phyloP scores from a whole-genome alignment of 2,888 invertebrate genomes.

The Gasteruption jaculator region DNA sequence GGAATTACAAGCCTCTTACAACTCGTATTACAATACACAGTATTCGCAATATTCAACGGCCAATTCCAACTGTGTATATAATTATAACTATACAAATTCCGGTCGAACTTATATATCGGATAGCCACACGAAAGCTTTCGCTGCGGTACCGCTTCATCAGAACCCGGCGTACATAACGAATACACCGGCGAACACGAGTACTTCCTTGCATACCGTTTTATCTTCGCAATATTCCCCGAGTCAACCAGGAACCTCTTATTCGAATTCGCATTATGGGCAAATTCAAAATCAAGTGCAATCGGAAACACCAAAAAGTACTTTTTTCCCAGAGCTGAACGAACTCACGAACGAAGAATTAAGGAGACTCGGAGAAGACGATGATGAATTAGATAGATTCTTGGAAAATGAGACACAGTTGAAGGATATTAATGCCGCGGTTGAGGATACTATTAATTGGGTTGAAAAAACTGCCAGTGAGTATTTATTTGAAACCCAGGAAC shows the following conservation, averaged over 20 bases:
- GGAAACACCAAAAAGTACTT: slow-evolving; percentile 36
- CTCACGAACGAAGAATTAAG: slow-evolving; percentile 64
- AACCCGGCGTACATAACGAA: slow-evolving; percentile 30
- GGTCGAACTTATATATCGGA: slow-evolving; percentile 29
- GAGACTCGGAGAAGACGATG: slow-evolving; percentile 65
- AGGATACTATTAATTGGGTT: slow-evolving; percentile 68
- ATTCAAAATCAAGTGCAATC: slow-evolving; percentile 26
- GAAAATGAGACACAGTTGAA: slow-evolving; percentile 65
- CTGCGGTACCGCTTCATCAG: slow-evolving; percentile 30
- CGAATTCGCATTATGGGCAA: slow-evolving; percentile 39
- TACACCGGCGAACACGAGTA: slow-evolving; percentile 26
- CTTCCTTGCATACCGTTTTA: slow-evolving; percentile 29
- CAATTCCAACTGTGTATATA: slow-evolving; percentile 38
- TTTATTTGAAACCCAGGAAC: background rate
- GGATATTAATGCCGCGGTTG: slow-evolving; percentile 66
- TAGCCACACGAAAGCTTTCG: slow-evolving; percentile 27
- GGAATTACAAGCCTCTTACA: slow-evolving; percentile 41
- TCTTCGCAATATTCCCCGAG: slow-evolving; percentile 37
- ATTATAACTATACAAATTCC: slow-evolving; percentile 43
- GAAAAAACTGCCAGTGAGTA: slow-evolving; percentile 63
- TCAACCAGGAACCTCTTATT: slow-evolving; percentile 34
- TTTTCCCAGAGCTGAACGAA: slow-evolving; percentile 55
- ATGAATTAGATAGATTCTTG: slow-evolving; percentile 70
- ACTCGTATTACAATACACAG: slow-evolving; percentile 40
- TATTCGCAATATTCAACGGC: slow-evolving; percentile 42